phyloP scores from a whole-genome alignment of 2,888 invertebrate genomes.

The Pollenia angustigena region DNA sequence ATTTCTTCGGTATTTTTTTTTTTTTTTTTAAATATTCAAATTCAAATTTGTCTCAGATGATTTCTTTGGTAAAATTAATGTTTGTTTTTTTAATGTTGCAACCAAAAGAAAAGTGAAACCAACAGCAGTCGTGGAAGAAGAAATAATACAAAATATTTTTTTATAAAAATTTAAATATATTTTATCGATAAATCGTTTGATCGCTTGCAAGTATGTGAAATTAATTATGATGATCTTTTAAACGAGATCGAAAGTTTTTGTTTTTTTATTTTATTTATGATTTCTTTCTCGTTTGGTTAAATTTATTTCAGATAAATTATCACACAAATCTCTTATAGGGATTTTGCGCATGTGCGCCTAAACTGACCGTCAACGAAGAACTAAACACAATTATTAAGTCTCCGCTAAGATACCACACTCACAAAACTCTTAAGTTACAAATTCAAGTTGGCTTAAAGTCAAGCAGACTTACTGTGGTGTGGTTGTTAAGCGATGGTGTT shows the following conservation, averaged over 20 bases:
- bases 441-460: conserved; percentile 23
- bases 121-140: not conserved
- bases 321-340: conserved; percentile 50
- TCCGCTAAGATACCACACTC: conserved; percentile 50
- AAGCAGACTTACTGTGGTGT: not conserved
- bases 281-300: conserved; percentile 1
- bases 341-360: conserved; percentile 83
- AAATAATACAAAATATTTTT: not conserved
- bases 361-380: conserved; percentile 84
- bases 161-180: conserved; percentile 17
- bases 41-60: not conserved
- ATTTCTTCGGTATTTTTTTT: not conserved
- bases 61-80: not conserved
- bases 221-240: conserved; percentile 11
- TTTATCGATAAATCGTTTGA: conserved; percentile 11
- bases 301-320: conserved; percentile 33
- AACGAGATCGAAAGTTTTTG: conserved; percentile 81
- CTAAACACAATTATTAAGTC: conserved; percentile 76
- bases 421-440: conserved; percentile 44
- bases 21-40: conserved; percentile 1
- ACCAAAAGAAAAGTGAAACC: conserved; percentile 27
- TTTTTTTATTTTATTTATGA: conserved; percentile 4
- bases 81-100: conserved; percentile 3
- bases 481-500: conserved; percentile 20
- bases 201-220: not conserved